Base-by-base conservation (phyloP, 2,888 invertebrate species). In the Leucozona laternaria region DNA sequence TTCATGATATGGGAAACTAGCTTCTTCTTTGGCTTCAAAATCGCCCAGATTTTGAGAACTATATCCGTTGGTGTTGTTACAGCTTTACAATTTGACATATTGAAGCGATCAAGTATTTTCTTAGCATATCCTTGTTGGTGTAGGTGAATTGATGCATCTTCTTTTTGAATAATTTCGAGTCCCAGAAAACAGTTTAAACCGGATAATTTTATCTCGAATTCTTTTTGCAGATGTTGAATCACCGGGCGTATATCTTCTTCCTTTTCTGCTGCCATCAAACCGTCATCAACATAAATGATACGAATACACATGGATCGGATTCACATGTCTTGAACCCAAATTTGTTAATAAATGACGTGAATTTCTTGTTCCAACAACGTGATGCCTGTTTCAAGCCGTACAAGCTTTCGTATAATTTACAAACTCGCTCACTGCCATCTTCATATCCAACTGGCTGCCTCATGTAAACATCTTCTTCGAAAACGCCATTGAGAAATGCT, bases 251-350 rank as follows among this genome's bases (percentile, higher is more conserved):
- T 48, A 17, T 7, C 10, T 17, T 17, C 45, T 20, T 48, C 48
- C 10, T 48, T 48, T 20, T 48, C 48, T 48, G 17, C 10, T 10
- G 17, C 48, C 4, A 48, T 20, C 20, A 48, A 48, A 22, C 48
- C 48, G 48, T 48, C 48, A 48, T 48, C 20, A 48, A 48, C 48
- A 48, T 48, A 48, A 48, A 48, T 48, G 20, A 28, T 28, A 28
- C 4, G 28, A 28, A 28, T 20, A 48, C 20, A 48, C 48, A 11
- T 22, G 20, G 20, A 4, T 20, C 48, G 5, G 48, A 48, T 48
- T 10, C 0, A 1, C 1, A 20, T 0, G 48, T 48, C 11, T 48
- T 20, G 13, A 48, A 48, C 4, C 20, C 22, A 48, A 48, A 48
- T 22, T 48, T 48, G 10, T 20, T 45, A 2, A 48, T 48, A 48